Evolutionary conservation across 2,113 vertebrate genomes (phyloP).

Genomic region (Xenotilapia flavipinnis): DNA sequence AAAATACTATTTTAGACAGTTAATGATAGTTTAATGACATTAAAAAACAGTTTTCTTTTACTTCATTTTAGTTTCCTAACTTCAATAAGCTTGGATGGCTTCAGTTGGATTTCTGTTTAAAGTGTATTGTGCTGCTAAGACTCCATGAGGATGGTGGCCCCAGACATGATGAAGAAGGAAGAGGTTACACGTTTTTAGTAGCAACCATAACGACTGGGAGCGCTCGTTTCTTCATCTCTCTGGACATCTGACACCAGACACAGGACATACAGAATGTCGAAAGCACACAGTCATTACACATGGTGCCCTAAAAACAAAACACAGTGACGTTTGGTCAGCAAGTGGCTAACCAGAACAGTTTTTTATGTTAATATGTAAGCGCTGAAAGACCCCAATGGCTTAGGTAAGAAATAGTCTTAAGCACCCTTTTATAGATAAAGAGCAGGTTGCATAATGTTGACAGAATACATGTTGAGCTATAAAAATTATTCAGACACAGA

Average conservation of each 20-base stretch:
- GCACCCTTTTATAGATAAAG: neutral
- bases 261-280: conserved; percentile 14
- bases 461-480: neutral
- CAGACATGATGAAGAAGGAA: neutral
- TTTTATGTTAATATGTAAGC: neutral
- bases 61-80: neutral
- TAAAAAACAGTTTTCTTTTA: neutral
- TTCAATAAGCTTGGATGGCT: neutral
- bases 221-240: conserved; percentile 42
- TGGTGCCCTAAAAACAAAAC: conserved; percentile 14
- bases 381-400: neutral
- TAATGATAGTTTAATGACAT: neutral
- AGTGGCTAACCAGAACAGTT: fast-evolving
- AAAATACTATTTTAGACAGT: neutral
- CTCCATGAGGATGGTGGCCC: neutral
- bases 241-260: conserved; percentile 64
- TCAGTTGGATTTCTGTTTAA: neutral
- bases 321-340: neutral
- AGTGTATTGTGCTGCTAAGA: neutral
- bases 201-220: conserved; percentile 24
- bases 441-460: fast-evolving
- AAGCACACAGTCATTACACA: conserved; percentile 34
- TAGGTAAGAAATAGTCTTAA: neutral
- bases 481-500: neutral
- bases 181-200: neutral